Evolutionary conservation across 2,888 invertebrate genomes (phyloP), one percentile per base, ranked within the genome.

Genomic region (Salpingus planirostris): DNA sequence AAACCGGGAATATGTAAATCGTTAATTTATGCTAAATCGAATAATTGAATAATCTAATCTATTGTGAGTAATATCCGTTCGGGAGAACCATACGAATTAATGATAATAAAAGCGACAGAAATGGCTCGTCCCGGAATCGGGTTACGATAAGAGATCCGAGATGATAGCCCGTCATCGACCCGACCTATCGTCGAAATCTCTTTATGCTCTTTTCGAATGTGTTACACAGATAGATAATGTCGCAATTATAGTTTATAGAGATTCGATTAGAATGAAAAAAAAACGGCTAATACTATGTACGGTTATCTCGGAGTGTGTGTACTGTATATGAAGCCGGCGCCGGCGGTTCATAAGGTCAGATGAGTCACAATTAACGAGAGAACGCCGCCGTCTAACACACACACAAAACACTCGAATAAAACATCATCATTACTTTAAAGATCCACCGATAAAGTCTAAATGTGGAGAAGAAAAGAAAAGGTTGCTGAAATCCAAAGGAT

Each of bases 311-410:
- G n/a, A 33, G n/a, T n/a, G n/a, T n/a, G n/a, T n/a, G 33, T 30
- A 29, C 28, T 34, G 29, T 34, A 27, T 24, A 21, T 21, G 6
- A 15, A 29, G 30, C 30, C 27, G 38, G 38, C 33, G 28, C 34
- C 38, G 23, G 33, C 34, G 34, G 50, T 43, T 49, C 50, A 49
- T 32, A 47, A n/a, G 52, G 49, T 52, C 50, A 48, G 39, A 49
- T 47, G 49, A 50, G 43, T 51, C 52, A 52, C 49, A 51, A 50
- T 49, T 52, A 52, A 49, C 42, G 43, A 50, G 47, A 48, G 43
- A 42, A 49, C 42, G 49, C 49, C 49, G 46, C 46, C 36, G 5
- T 18, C 18, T 18, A 18, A 6, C 5, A 18, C 5, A 43, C 42
- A 46, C 49, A n/a, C n/a, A n/a, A n/a, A n/a, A n/a, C n/a, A 42